Evolutionary conservation across 2,113 vertebrate species (phyloP).

Genomic region (Dicaeum eximium): DNA sequence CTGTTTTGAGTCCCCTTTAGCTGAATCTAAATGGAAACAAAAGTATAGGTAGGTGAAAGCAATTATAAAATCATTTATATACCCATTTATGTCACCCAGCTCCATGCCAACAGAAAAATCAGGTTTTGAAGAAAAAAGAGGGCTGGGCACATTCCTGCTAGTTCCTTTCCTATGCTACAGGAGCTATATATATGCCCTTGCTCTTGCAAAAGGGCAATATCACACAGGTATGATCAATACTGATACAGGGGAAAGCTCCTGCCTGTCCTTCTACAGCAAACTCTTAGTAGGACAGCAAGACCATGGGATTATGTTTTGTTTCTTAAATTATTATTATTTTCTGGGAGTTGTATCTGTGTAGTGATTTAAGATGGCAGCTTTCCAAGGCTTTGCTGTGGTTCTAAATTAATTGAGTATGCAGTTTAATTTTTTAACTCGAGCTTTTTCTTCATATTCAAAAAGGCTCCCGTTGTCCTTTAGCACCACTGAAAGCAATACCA

Average conservation of each 20-base stretch:
- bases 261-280: not conserved
- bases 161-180: not conserved
- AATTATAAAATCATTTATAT: not conserved
- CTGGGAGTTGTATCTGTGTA: not conserved
- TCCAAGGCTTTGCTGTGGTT: conserved; percentile 29
- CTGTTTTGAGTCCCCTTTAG: not conserved
- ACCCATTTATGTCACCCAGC: not conserved
- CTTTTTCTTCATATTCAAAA: conserved; percentile 2
- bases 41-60: not conserved
- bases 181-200: not conserved
- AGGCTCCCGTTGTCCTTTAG: not conserved
- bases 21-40: not conserved
- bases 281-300: not conserved
- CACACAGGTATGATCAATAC: not conserved
- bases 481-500: not conserved
- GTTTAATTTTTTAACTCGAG: conserved; percentile 19
- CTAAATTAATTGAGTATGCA: conserved; percentile 27
- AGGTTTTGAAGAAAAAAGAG: not conserved
- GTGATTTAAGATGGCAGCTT: conserved; percentile 12
- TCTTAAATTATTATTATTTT: not conserved
- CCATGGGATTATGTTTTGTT: not conserved
- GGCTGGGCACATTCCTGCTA: not conserved
- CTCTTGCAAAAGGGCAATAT: not conserved
- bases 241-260: not conserved
- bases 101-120: not conserved